Percentiles rank a stretch among this genome's conserved stretches.
phyloP scores from a whole-genome alignment of 2,888 invertebrate species.

The Gastrophysa polygoni region DNA sequence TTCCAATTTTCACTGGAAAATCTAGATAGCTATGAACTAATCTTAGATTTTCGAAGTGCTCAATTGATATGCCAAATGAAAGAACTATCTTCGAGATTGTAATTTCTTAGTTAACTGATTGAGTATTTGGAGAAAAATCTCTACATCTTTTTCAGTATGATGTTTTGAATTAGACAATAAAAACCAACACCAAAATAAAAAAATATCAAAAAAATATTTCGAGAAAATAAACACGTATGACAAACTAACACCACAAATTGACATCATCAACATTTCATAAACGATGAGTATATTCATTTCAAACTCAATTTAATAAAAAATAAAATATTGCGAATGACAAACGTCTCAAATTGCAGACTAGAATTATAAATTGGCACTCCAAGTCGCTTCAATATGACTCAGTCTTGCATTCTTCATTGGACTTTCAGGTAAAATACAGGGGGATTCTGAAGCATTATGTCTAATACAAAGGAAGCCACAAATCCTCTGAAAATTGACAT shows the following conservation, averaged over 20 bases:
- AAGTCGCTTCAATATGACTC: conserved; percentile 45
- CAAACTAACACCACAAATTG: neutral
- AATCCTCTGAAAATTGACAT: too few relatives aligned
- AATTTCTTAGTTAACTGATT: too few relatives aligned
- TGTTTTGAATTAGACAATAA: neutral
- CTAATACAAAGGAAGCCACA: too few relatives aligned
- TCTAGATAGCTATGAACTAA: too few relatives aligned
- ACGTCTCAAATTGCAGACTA: conserved; percentile 49
- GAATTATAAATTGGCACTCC: conserved; percentile 52
- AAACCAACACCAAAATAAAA: neutral
- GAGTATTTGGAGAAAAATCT: too few relatives aligned
- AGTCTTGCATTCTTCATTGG: conserved; percentile 42
- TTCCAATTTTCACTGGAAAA: too few relatives aligned
- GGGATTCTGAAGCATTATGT: neutral
- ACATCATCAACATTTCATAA: neutral
- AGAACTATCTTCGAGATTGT: too few relatives aligned
- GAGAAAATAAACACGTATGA: neutral
- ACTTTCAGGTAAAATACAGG: conserved; percentile 25
- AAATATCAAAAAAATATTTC: neutral
- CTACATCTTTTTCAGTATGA: too few relatives aligned
- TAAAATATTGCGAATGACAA: conserved; percentile 20
- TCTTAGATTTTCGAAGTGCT: too few relatives aligned
- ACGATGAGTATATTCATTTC: neutral
- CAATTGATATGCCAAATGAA: too few relatives aligned
- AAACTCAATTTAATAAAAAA: conserved; percentile 1